These are phyloP conservation scores for Adelges cooleyi DNA, from an alignment of 1,140 invertebrate genomes.

Conservation along the genomic window DNA sequence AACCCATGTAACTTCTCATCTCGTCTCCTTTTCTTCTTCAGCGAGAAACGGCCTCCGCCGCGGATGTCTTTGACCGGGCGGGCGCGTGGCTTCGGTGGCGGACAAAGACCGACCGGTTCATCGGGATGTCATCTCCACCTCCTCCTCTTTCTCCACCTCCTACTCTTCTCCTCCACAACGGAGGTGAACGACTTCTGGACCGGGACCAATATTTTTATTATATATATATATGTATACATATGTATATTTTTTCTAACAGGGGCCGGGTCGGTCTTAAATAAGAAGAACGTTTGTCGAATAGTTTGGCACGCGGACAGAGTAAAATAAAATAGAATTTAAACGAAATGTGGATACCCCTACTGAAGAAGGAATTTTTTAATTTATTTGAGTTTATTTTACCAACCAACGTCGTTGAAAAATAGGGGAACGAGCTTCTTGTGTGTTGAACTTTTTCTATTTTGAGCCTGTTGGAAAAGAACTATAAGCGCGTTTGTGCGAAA, in stretches of 20 bases:
- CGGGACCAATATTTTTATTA: slow-evolving; percentile 14
- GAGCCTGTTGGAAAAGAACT: too few relatives aligned
- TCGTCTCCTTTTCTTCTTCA: too few relatives aligned
- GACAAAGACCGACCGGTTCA: slow-evolving; percentile 27
- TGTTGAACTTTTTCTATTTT: too few relatives aligned
- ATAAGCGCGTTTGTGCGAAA: too few relatives aligned
- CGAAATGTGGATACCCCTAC: too few relatives aligned
- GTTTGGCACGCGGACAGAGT: slow-evolving; percentile 5
- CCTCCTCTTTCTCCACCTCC: not conserved
- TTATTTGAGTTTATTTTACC: too few relatives aligned
- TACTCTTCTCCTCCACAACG: not conserved
- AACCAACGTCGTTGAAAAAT: too few relatives aligned
- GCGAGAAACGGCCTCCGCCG: not conserved
- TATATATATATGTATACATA: too few relatives aligned
- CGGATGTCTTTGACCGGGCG: slow-evolving; percentile 25
- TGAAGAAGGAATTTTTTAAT: too few relatives aligned
- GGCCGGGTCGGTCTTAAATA: not conserved
- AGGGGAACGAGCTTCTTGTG: too few relatives aligned
- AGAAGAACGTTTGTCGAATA: not conserved
- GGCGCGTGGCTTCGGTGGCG: slow-evolving; percentile 10
- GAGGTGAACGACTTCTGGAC: slow-evolving; percentile 26
- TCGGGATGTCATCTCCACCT: slow-evolving; percentile 18
- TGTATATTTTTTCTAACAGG: slow-evolving; percentile 19
- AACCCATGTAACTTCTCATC: not conserved
- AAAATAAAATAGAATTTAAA: not conserved